A percentile compares a stretch with the other conserved stretches of the same genome.
Evolutionary conservation across 2,888 invertebrate species (phyloP).

Genomic region (Macrophya alboannulata): DNA sequence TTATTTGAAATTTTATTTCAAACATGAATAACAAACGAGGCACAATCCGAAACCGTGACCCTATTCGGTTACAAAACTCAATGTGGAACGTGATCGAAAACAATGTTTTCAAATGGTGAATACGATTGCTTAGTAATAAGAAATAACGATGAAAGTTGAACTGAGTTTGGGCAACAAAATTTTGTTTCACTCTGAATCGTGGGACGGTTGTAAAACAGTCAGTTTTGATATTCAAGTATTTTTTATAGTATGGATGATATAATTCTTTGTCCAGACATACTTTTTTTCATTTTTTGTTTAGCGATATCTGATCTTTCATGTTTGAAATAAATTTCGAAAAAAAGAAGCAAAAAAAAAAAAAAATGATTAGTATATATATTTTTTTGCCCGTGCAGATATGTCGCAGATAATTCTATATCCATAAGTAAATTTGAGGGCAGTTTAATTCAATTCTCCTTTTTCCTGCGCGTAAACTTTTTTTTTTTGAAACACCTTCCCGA

Average conservation of each 20-base stretch:
- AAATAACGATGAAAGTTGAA: neutral
- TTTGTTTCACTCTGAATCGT: neutral
- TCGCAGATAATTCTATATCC: neutral
- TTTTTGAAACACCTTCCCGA: neutral
- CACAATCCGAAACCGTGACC: neutral
- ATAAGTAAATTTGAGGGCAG: neutral
- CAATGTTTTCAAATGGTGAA: neutral
- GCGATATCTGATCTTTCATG: conserved; percentile 11
- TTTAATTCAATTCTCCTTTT: too few species aligned
- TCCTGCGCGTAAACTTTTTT: neutral
- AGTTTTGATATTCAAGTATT: neutral
- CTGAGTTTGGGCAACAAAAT: neutral
- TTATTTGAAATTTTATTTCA: neutral
- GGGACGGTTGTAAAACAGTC: neutral
- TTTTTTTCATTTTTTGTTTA: neutral
- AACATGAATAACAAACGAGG: conserved; percentile 5
- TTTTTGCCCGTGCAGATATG: neutral
- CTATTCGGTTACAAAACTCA: neutral
- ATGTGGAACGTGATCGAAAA: neutral
- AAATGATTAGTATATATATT: neutral
- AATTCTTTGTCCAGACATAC: neutral
- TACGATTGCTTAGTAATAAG: neutral
- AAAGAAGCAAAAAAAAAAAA: too few species aligned
- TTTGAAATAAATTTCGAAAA: neutral
- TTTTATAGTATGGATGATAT: neutral